These are phyloP conservation scores for Ellobium chinense DNA, from an alignment of 2,888 invertebrate genomes.

Conservation along the genomic window DNA sequence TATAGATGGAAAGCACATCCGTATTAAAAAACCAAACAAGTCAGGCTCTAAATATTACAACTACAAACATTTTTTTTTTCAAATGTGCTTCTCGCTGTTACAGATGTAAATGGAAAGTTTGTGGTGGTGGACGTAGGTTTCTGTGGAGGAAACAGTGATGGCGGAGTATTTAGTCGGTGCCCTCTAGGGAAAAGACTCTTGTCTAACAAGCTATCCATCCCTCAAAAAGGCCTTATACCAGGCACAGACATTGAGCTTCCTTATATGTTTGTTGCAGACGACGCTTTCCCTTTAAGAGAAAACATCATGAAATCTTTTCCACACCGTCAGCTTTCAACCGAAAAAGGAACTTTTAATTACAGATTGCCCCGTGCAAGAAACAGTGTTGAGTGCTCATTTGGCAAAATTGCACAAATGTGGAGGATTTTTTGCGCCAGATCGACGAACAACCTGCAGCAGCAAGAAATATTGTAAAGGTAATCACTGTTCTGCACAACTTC, in stretches of 20 bases:
- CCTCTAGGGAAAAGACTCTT: conserved; percentile 5
- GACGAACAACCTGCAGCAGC: conserved; percentile 20
- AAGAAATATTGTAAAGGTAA: conserved; percentile 12
- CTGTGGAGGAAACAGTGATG: conserved; percentile 28
- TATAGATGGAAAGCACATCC: conserved; percentile 9
- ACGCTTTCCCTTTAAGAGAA: conserved; percentile 14
- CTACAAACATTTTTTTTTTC: conserved; percentile 24
- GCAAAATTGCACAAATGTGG: conserved; percentile 24
- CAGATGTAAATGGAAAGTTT: conserved; percentile 30
- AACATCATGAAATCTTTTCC: conserved; percentile 31
- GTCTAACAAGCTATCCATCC: neutral
- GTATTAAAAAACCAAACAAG: neutral
- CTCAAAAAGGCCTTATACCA: conserved; percentile 5
- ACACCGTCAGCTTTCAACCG: conserved; percentile 16
- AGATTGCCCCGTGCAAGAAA: conserved; percentile 28
- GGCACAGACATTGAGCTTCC: conserved; percentile 11
- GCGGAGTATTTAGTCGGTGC: conserved; percentile 3
- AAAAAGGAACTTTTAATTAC: conserved; percentile 29
- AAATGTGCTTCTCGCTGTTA: conserved; percentile 11
- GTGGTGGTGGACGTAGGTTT: conserved; percentile 16
- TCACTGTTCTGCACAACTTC: conserved; percentile 28
- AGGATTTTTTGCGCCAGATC: conserved; percentile 10
- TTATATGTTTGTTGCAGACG: conserved; percentile 20
- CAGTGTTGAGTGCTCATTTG: conserved; percentile 25
- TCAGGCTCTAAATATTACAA: conserved; percentile 15